Evolutionary conservation across 2,113 vertebrate genomes (phyloP), one percentile per base, ranked within the genome.

Genomic region (Phainopepla nitens): DNA sequence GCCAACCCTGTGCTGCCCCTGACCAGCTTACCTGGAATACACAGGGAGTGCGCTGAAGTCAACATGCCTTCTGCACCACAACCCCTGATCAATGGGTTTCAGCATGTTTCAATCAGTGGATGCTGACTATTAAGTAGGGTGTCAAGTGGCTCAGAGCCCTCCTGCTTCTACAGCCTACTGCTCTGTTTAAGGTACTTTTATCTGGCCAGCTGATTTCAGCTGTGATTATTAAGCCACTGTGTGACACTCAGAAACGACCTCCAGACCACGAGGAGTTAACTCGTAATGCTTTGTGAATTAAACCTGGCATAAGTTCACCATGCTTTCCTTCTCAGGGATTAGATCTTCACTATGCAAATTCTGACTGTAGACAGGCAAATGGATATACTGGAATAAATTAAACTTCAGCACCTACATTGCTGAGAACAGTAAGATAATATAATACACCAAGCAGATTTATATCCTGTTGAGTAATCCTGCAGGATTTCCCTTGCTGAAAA

Each of bases 391-490:
- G 45, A 91, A 92, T 91, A 89, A 96, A 95, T 92, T 85, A 95
- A 61, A 91, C 66, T 96, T 89, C 94, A 71, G 82, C 96, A 92
- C 80, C 93, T 96, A 87, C 27, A 50, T 91, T 85, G n/a, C 54
- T 50, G 87, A 94, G 69, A 87, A 89, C 45, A 94, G 80, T 75
- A 88, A 90, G 62, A 94, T 42, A 97, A 82, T 79, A 93, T 94
- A 96, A 94, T 85, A 87, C 41, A 88, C 33, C 65, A 94, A 80
- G 75, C 13, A 94, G 82, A 95, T 94, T 93, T 93, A 92, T 78
- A 90, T 69, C 88, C 58, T 58, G 39, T 83, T 79, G 57, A 24
- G 64, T 91, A 93, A 93, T 89, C 80, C 78, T 92, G 15, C 29
- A 82, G 66, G 49, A 56, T 53, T 95, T 56, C 49, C 61, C 39